Conservation (phyloP, 2,888 invertebrate species). For the Drosophila macrospina region DNA sequence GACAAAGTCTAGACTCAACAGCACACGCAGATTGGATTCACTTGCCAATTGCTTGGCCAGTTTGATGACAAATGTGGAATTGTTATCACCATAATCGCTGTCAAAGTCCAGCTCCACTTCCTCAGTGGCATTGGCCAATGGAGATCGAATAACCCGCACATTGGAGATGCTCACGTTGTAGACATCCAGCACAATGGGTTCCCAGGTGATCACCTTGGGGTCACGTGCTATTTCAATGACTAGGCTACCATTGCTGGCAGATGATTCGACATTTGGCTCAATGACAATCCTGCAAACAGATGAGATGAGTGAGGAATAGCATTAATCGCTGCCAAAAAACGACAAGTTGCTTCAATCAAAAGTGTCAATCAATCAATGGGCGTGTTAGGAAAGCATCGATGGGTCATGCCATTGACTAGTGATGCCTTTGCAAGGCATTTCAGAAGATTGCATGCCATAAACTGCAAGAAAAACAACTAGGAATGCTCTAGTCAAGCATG, state of each 20-base stretch:
- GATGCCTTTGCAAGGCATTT: slow-evolving; percentile 11
- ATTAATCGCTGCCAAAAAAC: slow-evolving; percentile 64
- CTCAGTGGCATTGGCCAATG: slow-evolving; percentile 53
- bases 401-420: slow-evolving; percentile 28
- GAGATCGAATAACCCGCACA: slow-evolving; percentile 77
- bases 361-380: slow-evolving; percentile 64
- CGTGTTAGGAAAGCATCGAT: slow-evolving; percentile 42
- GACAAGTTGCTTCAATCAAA: slow-evolving; percentile 66
- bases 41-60: slow-evolving; percentile 66
- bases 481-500: not conserved
- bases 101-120: slow-evolving; percentile 82
- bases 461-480: slow-evolving; percentile 25
- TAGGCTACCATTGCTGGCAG: slow-evolving; percentile 83
- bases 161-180: slow-evolving; percentile 83
- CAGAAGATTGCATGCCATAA: slow-evolving; percentile 41
- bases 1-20: slow-evolving; percentile 86
- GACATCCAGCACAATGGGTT: slow-evolving; percentile 84
- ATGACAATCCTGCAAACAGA: slow-evolving; percentile 79
- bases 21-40: slow-evolving; percentile 81
- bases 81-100: slow-evolving; percentile 82
- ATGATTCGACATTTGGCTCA: slow-evolving; percentile 83
- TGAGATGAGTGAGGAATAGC: slow-evolving; percentile 13
- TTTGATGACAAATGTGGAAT: slow-evolving; percentile 82
- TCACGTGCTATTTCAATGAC: slow-evolving; percentile 82
- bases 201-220: slow-evolving; percentile 71